Evolutionary conservation across 2,888 invertebrate species (phyloP).

Genomic region (Cosmorhoe ocellata): DNA sequence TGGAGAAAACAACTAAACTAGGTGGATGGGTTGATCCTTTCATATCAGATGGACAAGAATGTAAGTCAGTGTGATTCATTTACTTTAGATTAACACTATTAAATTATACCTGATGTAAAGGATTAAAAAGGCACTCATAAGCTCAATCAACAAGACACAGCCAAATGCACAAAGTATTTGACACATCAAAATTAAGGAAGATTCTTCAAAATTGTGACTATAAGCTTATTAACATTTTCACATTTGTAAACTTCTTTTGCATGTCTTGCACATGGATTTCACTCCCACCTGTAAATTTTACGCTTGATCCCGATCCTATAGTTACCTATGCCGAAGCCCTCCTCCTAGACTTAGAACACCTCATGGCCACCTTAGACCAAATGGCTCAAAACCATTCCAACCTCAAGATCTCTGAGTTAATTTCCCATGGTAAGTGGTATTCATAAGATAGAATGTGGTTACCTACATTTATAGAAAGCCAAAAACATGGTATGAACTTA

Average conservation of each 20-base stretch:
- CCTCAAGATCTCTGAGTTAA: slow-evolving; percentile 78
- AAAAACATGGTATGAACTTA: too few relatives aligned
- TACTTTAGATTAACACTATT: neutral
- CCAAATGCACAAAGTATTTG: slow-evolving; percentile 29
- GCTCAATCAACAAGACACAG: slow-evolving; percentile 25
- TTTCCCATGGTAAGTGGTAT: slow-evolving; percentile 75
- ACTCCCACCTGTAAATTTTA: slow-evolving; percentile 59
- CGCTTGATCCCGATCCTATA: slow-evolving; percentile 68
- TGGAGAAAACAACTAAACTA: slow-evolving; percentile 52
- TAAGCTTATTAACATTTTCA: slow-evolving; percentile 31
- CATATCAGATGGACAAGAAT: slow-evolving; percentile 73
- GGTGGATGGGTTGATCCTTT: slow-evolving; percentile 70
- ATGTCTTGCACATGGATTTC: slow-evolving; percentile 80
- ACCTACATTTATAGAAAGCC: too few relatives aligned
- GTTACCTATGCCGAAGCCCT: slow-evolving; percentile 81
- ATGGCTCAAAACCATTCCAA: slow-evolving; percentile 80
- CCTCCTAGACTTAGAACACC: slow-evolving; percentile 81
- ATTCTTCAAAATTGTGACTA: slow-evolving; percentile 15
- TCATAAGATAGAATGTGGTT: neutral
- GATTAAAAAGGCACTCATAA: slow-evolving; percentile 14
- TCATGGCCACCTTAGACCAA: slow-evolving; percentile 81
- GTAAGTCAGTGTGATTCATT: slow-evolving; percentile 56
- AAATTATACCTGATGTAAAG: slow-evolving; percentile 15
- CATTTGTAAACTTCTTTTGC: slow-evolving; percentile 68
- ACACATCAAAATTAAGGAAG: slow-evolving; percentile 11